Percentiles rank a stretch among this genome's conserved stretches.
phyloP scores from a whole-genome alignment of 2,888 invertebrate species.

The Ormyrus nitidulus region DNA sequence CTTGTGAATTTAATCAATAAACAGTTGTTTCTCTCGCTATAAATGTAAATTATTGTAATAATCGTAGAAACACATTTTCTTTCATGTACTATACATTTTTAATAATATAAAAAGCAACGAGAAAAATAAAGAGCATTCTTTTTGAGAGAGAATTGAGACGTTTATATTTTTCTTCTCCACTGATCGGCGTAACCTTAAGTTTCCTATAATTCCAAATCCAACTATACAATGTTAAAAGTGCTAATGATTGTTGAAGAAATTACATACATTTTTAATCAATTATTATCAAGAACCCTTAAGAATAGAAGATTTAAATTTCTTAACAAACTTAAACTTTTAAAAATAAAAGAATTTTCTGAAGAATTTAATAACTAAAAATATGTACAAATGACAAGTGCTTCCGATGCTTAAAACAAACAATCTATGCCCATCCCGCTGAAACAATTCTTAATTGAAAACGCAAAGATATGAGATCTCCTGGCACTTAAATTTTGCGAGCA shows the following conservation, averaged over 20 bases:
- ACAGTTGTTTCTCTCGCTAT: constrained; percentile 25
- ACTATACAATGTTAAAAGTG: constrained; percentile 5
- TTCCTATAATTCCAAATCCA: constrained; percentile 19
- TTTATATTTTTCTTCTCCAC: constrained; percentile 33
- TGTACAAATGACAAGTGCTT: constrained; percentile 57
- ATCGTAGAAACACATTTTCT: constrained; percentile 31
- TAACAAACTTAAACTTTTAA: constrained; percentile 31
- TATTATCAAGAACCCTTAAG: constrained; percentile 11
- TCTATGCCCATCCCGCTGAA: constrained; percentile 52
- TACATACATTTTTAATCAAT: constrained; percentile 21
- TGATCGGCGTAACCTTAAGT: constrained; percentile 52
- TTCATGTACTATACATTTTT: constrained; percentile 46
- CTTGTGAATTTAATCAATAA: constrained; percentile 28
- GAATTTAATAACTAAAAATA: constrained; percentile 58
- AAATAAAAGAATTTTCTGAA: constrained; percentile 18
- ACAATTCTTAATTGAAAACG: constrained; percentile 61
- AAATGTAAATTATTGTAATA: constrained; percentile 45
- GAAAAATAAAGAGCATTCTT: constrained; percentile 55
- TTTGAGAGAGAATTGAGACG: constrained; percentile 23
- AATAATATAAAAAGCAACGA: constrained; percentile 50
- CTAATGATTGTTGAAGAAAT: constrained; percentile 18
- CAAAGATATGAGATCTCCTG: constrained; percentile 69
- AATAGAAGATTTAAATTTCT: constrained; percentile 23
- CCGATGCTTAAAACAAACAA: constrained; percentile 51
- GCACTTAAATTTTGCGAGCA: constrained; percentile 77